phyloP scores from a whole-genome alignment of 1,140 invertebrate genomes.

The Tetraneura akinire region DNA sequence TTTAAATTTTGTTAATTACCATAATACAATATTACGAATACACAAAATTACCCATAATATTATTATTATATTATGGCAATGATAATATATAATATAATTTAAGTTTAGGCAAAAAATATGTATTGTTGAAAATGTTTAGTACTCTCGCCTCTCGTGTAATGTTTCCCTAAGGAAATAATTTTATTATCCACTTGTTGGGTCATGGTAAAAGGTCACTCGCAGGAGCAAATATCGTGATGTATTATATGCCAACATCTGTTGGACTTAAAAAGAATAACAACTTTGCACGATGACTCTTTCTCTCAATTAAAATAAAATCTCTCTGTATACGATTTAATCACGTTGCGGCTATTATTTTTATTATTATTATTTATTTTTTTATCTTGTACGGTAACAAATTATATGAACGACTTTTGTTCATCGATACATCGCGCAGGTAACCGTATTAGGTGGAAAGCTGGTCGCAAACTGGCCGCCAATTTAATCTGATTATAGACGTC shows the following conservation, averaged over 20 bases:
- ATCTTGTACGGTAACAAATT: constrained; percentile 27
- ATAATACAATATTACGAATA: too few species aligned
- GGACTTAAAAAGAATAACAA: constrained; percentile 23
- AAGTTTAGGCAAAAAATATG: too few species aligned
- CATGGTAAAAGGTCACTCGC: constrained; percentile 25
- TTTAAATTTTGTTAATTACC: too few species aligned
- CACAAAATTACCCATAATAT: too few species aligned
- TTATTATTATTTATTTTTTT: constrained; percentile 19
- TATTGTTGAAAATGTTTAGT: constrained; percentile 3
- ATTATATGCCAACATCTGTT: constrained; percentile 27
- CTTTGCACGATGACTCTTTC: constrained; percentile 35
- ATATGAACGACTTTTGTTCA: constrained; percentile 37
- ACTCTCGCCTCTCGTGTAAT: neutral
- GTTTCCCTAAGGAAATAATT: constrained; percentile 20
- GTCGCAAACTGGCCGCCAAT: constrained; percentile 35
- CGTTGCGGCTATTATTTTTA: constrained; percentile 27
- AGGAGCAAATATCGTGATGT: constrained; percentile 31
- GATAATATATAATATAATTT: too few species aligned
- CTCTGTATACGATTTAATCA: constrained; percentile 16
- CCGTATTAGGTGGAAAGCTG: constrained; percentile 41
- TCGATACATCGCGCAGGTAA: constrained; percentile 5
- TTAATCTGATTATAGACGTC: constrained; percentile 27
- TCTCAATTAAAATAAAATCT: constrained; percentile 39
- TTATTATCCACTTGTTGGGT: constrained; percentile 32
- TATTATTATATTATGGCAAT: too few species aligned